Evolutionary conservation across 2,888 invertebrate genomes (phyloP).

Genomic region (Ormyrus nitidulus): DNA sequence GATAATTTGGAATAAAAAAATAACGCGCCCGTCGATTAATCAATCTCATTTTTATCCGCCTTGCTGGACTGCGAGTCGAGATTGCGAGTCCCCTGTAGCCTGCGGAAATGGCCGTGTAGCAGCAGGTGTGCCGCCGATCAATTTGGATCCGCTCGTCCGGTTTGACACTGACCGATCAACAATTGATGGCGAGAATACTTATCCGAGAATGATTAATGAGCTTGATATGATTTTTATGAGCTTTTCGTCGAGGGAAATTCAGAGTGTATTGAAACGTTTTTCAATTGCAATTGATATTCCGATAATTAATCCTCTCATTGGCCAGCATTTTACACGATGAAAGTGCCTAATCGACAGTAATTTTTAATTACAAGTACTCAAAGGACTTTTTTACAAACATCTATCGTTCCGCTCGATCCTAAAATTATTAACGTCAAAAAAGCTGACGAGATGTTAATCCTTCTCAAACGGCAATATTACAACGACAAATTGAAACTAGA

Average conservation of each 20-base stretch:
- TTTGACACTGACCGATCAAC: slow-evolving; percentile 26
- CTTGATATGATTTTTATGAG: slow-evolving; percentile 40
- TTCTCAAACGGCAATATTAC: no score
- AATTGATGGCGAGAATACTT: slow-evolving; percentile 43
- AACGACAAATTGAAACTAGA: no score
- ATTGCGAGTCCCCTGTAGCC: neutral
- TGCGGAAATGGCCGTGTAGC: slow-evolving; percentile 25
- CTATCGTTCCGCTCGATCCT: no score
- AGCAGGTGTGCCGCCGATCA: slow-evolving; percentile 42
- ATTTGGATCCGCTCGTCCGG: slow-evolving; percentile 25
- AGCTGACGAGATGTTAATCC: no score
- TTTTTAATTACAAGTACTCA: no score
- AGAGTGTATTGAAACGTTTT: no score
- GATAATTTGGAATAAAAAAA: slow-evolving; percentile 1
- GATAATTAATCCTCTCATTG: no score
- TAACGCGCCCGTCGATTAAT: slow-evolving; percentile 12
- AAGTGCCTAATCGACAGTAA: no score
- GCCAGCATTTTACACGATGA: no score
- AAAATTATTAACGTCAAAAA: no score
- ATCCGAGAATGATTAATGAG: slow-evolving; percentile 43
- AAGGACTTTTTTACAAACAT: no score
- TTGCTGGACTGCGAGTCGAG: neutral
- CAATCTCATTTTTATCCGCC: slow-evolving; percentile 7
- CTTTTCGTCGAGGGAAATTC: neutral
- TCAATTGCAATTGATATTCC: no score